phyloP scores from a whole-genome alignment of 2,113 vertebrate species.

The Oncorhynchus tshawytscha region DNA sequence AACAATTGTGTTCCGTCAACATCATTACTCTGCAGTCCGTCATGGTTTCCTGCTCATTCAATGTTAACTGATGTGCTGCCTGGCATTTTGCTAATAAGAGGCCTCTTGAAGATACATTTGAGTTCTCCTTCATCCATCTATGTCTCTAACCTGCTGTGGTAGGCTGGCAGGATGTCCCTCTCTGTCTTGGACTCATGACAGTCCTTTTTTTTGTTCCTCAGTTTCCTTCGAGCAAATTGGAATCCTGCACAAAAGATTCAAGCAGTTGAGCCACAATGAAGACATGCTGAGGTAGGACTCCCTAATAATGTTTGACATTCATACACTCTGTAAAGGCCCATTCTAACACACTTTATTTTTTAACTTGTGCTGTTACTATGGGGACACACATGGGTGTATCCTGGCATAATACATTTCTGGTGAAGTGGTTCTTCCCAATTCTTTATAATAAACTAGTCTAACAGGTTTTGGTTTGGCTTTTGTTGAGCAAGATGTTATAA shows the following conservation, averaged over 20 bases:
- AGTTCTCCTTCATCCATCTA: background rate
- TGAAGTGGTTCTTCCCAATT: background rate
- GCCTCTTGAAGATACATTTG: background rate
- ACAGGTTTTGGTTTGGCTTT: conserved; percentile 24
- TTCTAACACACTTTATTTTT: background rate
- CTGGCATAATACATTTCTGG: background rate
- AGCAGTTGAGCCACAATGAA: conserved; percentile 84
- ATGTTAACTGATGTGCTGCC: background rate
- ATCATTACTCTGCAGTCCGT: background rate
- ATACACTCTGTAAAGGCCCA: background rate
- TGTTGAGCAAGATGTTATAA: background rate
- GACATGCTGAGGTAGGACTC: conserved; percentile 68
- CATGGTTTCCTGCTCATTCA: background rate
- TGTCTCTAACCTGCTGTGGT: background rate
- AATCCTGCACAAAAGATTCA: conserved; percentile 86
- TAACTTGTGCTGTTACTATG: background rate
- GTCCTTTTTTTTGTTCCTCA: conserved; percentile 49
- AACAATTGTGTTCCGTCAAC: background rate
- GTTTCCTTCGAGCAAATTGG: conserved; percentile 88
- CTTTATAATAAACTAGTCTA: conserved; percentile 25
- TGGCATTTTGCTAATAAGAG: background rate
- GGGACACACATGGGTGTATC: background rate
- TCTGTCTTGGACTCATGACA: background rate
- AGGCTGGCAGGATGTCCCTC: background rate
- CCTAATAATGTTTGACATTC: background rate